phyloP scores from a whole-genome alignment of 2,113 vertebrate species.

The Perca schrenkii region DNA sequence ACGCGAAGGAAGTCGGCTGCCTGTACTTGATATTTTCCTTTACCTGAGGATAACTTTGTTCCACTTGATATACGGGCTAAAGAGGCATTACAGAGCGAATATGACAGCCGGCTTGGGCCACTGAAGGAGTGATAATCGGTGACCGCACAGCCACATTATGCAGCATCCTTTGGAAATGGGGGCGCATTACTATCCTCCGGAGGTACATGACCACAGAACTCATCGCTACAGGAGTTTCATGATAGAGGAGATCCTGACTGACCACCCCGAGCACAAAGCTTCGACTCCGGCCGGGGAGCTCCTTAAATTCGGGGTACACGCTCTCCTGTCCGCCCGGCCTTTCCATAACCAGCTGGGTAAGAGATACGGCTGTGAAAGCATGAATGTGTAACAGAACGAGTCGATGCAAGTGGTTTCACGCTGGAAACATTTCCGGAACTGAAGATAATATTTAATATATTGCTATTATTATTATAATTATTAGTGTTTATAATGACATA shows the following conservation, averaged over 20 bases:
- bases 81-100: constrained; percentile 34
- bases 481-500: not conserved
- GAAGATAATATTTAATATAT: not conserved
- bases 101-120: constrained; percentile 50
- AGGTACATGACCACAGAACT: constrained; percentile 90
- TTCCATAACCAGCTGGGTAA: constrained; percentile 94
- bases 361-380: constrained; percentile 35
- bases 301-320: constrained; percentile 96
- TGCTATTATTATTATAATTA: not conserved
- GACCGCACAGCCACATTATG: constrained; percentile 81
- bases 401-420: not conserved
- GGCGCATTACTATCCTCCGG: constrained; percentile 89
- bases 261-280: constrained; percentile 90
- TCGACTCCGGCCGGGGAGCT: constrained; percentile 90
- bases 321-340: constrained; percentile 91
- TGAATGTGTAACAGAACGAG: not conserved
- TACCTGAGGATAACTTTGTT: constrained; percentile 40
- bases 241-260: constrained; percentile 98
- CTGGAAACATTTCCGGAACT: not conserved
- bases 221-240: constrained; percentile 98
- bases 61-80: constrained; percentile 15
- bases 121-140: constrained; percentile 39
- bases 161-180: constrained; percentile 92
- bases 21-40: not conserved
- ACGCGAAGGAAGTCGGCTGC: not conserved